Conservation (phyloP, 2,888 invertebrate species). For the Eucera pruinosa region DNA sequence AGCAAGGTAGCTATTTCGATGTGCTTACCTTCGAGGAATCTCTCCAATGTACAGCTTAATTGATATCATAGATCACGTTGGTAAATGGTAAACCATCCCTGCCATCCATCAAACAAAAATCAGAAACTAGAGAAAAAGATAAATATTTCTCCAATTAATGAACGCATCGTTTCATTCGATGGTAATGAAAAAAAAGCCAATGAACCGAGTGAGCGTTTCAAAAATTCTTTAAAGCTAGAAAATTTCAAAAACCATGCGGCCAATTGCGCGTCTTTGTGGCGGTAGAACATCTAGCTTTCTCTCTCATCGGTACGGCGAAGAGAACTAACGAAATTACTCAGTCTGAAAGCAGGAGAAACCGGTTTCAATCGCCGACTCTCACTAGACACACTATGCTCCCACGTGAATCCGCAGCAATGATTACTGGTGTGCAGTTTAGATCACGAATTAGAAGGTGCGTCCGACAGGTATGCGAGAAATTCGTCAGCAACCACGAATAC, state of each 20-base stretch:
- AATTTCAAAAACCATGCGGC: neutral
- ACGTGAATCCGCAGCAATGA: slow-evolving; percentile 42
- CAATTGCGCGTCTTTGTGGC: neutral
- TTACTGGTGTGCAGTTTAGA: slow-evolving; percentile 35
- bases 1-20: neutral
- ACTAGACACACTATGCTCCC: slow-evolving; percentile 39
- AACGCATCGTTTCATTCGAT: neutral
- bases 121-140: too few species aligned
- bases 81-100: too few species aligned
- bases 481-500: slow-evolving; percentile 4
- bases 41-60: too few species aligned
- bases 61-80: too few species aligned
- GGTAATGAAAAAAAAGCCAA: neutral
- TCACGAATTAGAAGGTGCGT: slow-evolving; percentile 39
- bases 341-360: slow-evolving; percentile 63
- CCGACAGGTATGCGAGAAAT: slow-evolving; percentile 35
- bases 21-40: neutral
- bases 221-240: neutral
- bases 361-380: slow-evolving; percentile 59
- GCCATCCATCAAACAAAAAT: too few species aligned
- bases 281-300: slow-evolving; percentile 4
- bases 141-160: too few species aligned
- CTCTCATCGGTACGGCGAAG: slow-evolving; percentile 1
- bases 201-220: neutral
- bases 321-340: slow-evolving; percentile 64